Conservation (phyloP, 2,113 vertebrate genomes). For the Sinocyclocheilus maitianheensis region DNA sequence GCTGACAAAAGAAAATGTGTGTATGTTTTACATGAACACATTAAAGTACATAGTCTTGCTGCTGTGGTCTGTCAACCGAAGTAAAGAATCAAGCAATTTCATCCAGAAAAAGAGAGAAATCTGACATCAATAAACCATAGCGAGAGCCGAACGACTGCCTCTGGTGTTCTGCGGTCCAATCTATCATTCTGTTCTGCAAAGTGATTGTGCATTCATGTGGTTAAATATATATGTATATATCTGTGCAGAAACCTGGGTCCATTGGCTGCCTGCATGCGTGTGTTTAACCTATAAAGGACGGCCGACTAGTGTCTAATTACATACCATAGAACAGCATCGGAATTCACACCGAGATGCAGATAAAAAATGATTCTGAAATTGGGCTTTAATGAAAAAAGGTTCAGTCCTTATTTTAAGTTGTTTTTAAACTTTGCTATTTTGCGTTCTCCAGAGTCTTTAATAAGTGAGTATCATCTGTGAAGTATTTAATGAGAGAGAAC, state of each 20-base stretch:
- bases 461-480: neutral
- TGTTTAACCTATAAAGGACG: neutral
- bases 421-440: neutral
- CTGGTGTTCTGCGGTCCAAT: constrained; percentile 3
- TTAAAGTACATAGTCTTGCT: constrained; percentile 40
- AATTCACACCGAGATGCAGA: neutral
- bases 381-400: neutral
- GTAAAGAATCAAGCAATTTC: constrained; percentile 6
- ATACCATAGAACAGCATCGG: neutral
- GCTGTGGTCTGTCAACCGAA: neutral
- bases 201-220: constrained; percentile 36
- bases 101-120: constrained; percentile 34
- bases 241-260: too few relatives aligned
- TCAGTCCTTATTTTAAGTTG: neutral
- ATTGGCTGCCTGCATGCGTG: constrained; percentile 1
- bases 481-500: neutral
- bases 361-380: neutral
- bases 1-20: neutral
- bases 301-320: constrained; percentile 29
- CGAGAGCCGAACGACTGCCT: constrained; percentile 17
- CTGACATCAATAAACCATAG: constrained; percentile 46
- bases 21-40: constrained; percentile 17
- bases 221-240: too few relatives aligned
- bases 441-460: neutral
- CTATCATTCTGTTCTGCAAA: neutral